Evolutionary conservation across 2,888 invertebrate species (phyloP).

Genomic region (Eupsilia transversa): DNA sequence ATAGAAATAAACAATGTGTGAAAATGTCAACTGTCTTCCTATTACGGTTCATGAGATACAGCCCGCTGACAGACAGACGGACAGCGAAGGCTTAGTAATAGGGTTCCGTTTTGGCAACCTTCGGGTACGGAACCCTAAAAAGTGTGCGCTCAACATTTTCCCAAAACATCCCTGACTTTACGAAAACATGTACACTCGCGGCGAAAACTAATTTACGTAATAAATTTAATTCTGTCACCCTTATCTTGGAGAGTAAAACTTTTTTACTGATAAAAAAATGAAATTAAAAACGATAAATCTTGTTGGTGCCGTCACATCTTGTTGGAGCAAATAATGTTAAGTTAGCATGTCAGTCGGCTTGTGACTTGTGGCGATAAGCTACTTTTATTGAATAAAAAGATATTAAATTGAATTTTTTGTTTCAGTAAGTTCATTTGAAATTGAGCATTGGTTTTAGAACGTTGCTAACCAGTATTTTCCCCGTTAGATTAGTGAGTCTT

Average conservation of each 20-base stretch:
- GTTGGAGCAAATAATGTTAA: constrained; percentile 61
- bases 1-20: too few species aligned
- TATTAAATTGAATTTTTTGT: not conserved
- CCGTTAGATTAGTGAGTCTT: not conserved
- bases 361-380: constrained; percentile 30
- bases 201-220: constrained; percentile 62
- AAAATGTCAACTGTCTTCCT: too few species aligned
- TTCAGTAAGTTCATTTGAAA: not conserved
- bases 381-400: constrained; percentile 38
- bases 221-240: constrained; percentile 66
- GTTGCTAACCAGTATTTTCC: not conserved
- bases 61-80: too few species aligned
- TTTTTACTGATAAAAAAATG: constrained; percentile 59
- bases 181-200: constrained; percentile 55
- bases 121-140: not conserved
- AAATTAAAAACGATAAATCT: constrained; percentile 71
- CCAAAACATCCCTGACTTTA: constrained; percentile 21
- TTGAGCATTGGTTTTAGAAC: not conserved
- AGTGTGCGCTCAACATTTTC: constrained; percentile 21
- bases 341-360: constrained; percentile 49
- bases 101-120: too few species aligned
- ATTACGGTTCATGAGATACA: too few species aligned
- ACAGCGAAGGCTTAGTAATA: too few species aligned
- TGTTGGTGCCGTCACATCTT: constrained; percentile 58
- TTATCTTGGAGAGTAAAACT: constrained; percentile 57